A percentile compares a stretch with the other conserved stretches of the same genome.
Evolutionary conservation across 2,113 vertebrate genomes (phyloP).

Genomic region (human): DNA sequence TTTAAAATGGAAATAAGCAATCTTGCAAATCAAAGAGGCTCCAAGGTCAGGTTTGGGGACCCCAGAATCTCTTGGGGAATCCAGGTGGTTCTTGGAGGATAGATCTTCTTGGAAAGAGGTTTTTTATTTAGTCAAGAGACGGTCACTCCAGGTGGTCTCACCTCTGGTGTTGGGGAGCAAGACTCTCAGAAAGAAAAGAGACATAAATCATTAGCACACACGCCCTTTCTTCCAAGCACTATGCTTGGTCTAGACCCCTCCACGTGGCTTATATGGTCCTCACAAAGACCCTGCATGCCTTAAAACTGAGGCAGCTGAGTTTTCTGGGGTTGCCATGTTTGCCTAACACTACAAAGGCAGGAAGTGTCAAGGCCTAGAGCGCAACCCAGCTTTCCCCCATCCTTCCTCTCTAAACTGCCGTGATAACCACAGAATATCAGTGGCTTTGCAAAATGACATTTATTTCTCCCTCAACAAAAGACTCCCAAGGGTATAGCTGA

Average conservation of each 20-base stretch:
- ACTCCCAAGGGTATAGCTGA: not conserved
- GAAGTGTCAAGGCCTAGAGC: not conserved
- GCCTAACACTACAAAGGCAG: not conserved
- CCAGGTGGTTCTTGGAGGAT: not conserved
- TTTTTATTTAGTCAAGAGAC: not conserved
- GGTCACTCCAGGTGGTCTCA: not conserved
- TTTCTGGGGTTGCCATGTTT: fast-evolving
- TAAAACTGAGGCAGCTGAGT: not conserved
- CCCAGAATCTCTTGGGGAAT: not conserved
- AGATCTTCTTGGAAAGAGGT: not conserved
- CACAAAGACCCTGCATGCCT: not conserved
- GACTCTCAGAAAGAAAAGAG: not conserved
- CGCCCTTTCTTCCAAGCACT: not conserved
- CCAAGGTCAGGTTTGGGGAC: slow-evolving; percentile 29
- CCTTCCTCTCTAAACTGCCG: not conserved
- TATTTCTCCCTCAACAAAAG: not conserved
- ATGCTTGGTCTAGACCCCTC: no score
- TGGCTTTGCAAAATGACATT: not conserved
- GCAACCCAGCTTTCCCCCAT: not conserved
- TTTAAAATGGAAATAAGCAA: slow-evolving; percentile 63
- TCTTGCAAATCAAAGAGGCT: slow-evolving; percentile 53
- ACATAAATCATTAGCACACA: not conserved
- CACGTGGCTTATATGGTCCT: not conserved
- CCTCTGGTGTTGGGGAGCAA: not conserved
- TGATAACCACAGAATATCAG: not conserved